Evolutionary conservation across 1,140 invertebrate species (phyloP).

Genomic region (Bombus pascuorum): DNA sequence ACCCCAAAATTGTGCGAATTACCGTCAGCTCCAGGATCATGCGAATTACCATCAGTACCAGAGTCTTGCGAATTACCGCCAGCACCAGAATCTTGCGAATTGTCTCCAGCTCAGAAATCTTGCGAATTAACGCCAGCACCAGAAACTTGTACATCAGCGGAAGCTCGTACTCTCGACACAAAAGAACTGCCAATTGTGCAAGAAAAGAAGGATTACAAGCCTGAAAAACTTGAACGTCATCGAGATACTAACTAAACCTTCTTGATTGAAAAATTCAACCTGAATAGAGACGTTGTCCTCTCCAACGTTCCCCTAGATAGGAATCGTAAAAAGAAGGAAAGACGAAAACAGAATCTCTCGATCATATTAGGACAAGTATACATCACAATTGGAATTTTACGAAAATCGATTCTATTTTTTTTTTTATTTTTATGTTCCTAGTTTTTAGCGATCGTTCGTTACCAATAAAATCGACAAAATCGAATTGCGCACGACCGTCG

Average conservation of each 20-base stretch:
- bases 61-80: too few species aligned
- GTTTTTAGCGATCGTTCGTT: too few species aligned
- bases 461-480: too few species aligned
- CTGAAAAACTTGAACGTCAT: background rate
- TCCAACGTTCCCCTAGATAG: background rate
- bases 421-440: too few species aligned
- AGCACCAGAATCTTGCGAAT: too few species aligned
- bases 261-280: background rate
- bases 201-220: background rate
- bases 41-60: fast-evolving
- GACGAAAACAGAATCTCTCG: background rate
- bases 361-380: background rate
- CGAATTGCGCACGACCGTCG: too few species aligned
- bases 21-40: fast-evolving
- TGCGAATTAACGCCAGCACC: background rate
- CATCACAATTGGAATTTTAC: background rate
- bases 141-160: background rate
- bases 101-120: fast-evolving
- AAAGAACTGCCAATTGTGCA: constrained; percentile 54
- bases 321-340: background rate
- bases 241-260: background rate
- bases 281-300: background rate
- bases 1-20: fast-evolving
- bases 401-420: too few species aligned
- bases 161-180: constrained; percentile 47